phyloP scores from a whole-genome alignment of 2,797 vertebrate species.

The Sebastes kiyomatsui region DNA sequence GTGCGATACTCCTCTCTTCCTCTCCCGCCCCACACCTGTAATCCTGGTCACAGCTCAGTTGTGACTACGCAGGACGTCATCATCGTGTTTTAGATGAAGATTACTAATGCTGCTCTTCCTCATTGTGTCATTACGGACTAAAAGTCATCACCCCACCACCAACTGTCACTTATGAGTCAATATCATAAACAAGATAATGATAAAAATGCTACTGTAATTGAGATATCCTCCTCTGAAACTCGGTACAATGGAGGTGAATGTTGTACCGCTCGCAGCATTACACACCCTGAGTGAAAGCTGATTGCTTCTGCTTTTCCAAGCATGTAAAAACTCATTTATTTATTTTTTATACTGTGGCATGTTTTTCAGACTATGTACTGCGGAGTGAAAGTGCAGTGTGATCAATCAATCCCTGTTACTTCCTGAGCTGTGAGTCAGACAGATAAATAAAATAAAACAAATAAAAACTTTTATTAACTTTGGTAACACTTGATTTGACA shows the following conservation, averaged over 20 bases:
- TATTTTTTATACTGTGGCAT: background rate
- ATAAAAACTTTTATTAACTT: too few species aligned
- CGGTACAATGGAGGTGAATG: background rate
- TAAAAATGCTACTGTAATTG: too few species aligned
- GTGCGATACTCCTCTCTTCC: background rate
- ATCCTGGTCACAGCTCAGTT: background rate
- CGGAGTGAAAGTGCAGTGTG: background rate
- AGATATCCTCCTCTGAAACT: background rate
- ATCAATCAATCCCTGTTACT: background rate
- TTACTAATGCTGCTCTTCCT: background rate
- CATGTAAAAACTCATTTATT: background rate
- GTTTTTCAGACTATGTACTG: background rate
- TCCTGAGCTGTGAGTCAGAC: too few species aligned
- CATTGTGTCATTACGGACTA: conserved; percentile 2
- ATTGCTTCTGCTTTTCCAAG: background rate
- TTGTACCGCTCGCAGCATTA: background rate
- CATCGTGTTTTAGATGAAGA: background rate
- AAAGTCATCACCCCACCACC: background rate
- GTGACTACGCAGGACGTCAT: background rate
- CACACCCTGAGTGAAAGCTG: background rate
- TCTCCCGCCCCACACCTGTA: background rate
- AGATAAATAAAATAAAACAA: too few species aligned
- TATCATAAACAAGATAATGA: too few species aligned
- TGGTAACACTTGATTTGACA: too few species aligned
- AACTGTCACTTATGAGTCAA: background rate